phyloP scores from a whole-genome alignment of 2,797 vertebrate genomes.

The Mustela erminea region DNA sequence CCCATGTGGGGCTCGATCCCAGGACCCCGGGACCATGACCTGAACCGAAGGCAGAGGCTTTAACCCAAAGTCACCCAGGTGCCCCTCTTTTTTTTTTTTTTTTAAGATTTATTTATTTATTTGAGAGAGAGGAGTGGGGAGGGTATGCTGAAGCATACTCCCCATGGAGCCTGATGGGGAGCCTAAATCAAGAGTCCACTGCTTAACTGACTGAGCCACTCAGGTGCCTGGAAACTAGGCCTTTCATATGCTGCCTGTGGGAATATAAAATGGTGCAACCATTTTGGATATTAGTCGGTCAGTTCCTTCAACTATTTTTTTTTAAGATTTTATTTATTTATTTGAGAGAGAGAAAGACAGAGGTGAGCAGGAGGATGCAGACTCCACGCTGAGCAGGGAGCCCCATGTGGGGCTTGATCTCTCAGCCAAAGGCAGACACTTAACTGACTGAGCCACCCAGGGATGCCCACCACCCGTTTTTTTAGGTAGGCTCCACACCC shows the following conservation, averaged over 20 bases:
- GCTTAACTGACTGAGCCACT: background rate
- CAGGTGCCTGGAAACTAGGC: background rate
- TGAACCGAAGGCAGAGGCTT: no score
- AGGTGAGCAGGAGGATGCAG: background rate
- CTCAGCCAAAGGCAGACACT: background rate
- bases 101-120: background rate
- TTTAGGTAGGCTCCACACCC: background rate
- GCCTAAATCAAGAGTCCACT: background rate
- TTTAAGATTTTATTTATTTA: background rate
- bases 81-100: background rate
- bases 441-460: background rate
- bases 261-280: background rate
- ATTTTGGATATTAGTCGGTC: background rate
- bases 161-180: background rate
- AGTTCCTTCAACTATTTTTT: background rate
- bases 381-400: background rate
- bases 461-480: background rate
- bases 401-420: background rate
- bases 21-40: no score
- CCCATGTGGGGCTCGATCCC: no score
- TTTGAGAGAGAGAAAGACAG: background rate
- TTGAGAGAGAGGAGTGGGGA: background rate
- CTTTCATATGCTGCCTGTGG: background rate
- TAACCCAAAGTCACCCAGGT: no score
- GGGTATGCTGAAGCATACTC: background rate